Evolutionary conservation across 2,888 invertebrate genomes (phyloP).

Genomic region (Apodemia duryi): DNA sequence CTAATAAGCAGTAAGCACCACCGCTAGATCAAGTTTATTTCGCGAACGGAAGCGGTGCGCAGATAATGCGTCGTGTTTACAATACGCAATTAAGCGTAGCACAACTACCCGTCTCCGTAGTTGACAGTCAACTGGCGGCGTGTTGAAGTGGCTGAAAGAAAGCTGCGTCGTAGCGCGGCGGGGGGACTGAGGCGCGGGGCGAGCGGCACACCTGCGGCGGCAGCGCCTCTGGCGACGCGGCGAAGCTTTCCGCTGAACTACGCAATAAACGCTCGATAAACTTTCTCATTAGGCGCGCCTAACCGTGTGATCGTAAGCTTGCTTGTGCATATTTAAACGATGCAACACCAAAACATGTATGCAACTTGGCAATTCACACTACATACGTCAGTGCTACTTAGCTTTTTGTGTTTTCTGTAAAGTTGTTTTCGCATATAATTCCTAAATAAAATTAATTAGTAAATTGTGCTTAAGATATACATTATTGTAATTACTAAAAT

Average conservation of each 20-base stretch:
- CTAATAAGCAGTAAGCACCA: constrained; percentile 39
- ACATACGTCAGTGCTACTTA: constrained; percentile 33
- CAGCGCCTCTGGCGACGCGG: constrained; percentile 51
- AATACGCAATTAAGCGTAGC: constrained; percentile 55
- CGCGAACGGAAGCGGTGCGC: constrained; percentile 65
- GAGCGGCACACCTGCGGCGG: constrained; percentile 68
- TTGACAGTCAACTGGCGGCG: constrained; percentile 72
- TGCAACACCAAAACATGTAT: constrained; percentile 59
- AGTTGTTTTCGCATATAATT: constrained; percentile 35
- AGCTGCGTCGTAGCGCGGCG: constrained; percentile 47
- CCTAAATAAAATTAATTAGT: constrained; percentile 16
- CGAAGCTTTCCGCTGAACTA: constrained; percentile 74
- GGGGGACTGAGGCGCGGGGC: constrained; percentile 40
- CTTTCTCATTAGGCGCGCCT: constrained; percentile 78
- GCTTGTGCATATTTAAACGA: constrained; percentile 64
- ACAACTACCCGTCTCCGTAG: constrained; percentile 53
- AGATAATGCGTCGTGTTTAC: constrained; percentile 74
- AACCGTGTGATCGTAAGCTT: constrained; percentile 77
- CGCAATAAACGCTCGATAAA: constrained; percentile 80
- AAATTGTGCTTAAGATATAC: not conserved
- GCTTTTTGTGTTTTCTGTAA: constrained; percentile 33
- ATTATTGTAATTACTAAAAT: too few relatives aligned
- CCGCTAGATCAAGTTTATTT: constrained; percentile 60
- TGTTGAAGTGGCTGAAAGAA: constrained; percentile 45
- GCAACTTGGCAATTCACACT: constrained; percentile 50